phyloP scores from a whole-genome alignment of 2,113 vertebrate species.

The Cricetomys ansorgei region DNA sequence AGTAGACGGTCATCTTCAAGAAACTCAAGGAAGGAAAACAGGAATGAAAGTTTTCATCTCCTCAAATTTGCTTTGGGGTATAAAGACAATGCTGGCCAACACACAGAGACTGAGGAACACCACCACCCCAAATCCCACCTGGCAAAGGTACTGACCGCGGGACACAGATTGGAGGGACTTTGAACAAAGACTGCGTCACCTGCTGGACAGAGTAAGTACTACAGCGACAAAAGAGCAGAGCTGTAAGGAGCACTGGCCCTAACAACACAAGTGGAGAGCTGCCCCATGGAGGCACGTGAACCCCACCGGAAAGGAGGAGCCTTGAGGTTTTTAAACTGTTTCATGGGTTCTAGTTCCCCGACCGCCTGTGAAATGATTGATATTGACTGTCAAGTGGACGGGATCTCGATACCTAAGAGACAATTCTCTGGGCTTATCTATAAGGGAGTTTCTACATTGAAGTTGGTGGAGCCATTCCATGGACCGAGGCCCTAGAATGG shows the following conservation, averaged over 20 bases:
- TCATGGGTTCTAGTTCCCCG: neutral
- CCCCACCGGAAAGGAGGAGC: too few relatives aligned
- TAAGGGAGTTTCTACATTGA: neutral
- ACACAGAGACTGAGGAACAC: neutral
- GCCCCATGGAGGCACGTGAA: too few relatives aligned
- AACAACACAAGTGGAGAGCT: neutral
- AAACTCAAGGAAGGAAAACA: neutral
- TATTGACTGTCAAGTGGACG: neutral
- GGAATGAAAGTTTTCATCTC: neutral
- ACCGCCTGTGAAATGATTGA: neutral
- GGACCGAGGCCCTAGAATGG: neutral
- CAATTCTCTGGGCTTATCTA: too few relatives aligned
- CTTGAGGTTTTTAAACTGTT: neutral
- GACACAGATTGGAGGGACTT: neutral
- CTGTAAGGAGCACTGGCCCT: neutral
- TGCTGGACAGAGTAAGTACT: neutral
- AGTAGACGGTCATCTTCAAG: neutral
- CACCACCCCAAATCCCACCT: neutral
- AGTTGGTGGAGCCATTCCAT: neutral
- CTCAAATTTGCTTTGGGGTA: neutral
- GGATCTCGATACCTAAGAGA: neutral
- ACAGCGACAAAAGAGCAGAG: too few relatives aligned
- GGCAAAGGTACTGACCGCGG: neutral
- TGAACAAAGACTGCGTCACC: neutral
- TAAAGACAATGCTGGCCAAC: too few relatives aligned